Evolutionary conservation across 2,113 vertebrate species (phyloP).

Genomic region (Callipepla californica): DNA sequence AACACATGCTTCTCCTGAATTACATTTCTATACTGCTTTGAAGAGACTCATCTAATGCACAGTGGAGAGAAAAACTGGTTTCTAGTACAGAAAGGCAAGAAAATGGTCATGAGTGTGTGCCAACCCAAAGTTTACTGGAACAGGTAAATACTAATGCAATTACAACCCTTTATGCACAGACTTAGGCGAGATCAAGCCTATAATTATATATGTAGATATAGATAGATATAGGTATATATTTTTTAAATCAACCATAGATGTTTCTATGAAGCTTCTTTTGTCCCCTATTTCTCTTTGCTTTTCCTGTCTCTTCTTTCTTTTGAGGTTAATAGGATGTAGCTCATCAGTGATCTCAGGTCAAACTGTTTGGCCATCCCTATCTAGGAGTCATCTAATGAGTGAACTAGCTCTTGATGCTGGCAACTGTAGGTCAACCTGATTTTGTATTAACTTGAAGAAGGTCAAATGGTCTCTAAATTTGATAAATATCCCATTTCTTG

Average conservation of each 20-base stretch:
- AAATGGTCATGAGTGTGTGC: neutral
- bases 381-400: slow-evolving; percentile 61
- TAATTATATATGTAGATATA: neutral
- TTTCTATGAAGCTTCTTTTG: slow-evolving; percentile 27
- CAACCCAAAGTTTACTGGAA: neutral
- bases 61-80: neutral
- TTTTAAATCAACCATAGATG: neutral
- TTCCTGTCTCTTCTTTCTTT: slow-evolving; percentile 19
- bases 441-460: slow-evolving; percentile 68
- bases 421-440: slow-evolving; percentile 60
- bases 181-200: neutral
- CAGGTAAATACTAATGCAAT: neutral
- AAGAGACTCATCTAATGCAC: neutral
- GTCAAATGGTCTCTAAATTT: slow-evolving; percentile 67
- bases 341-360: slow-evolving; percentile 55
- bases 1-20: neutral
- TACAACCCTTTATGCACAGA: neutral
- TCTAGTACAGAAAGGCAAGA: neutral
- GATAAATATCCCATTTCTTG: slow-evolving; percentile 69
- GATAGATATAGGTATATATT: neutral
- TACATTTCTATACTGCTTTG: neutral
- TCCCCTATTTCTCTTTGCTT: slow-evolving; percentile 30
- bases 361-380: slow-evolving; percentile 20
- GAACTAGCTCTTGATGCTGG: slow-evolving; percentile 53
- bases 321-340: slow-evolving; percentile 58